These are phyloP conservation scores for Neopelma chrysocephalum DNA, from an alignment of 2,797 vertebrate species.

Conservation along the genomic window DNA sequence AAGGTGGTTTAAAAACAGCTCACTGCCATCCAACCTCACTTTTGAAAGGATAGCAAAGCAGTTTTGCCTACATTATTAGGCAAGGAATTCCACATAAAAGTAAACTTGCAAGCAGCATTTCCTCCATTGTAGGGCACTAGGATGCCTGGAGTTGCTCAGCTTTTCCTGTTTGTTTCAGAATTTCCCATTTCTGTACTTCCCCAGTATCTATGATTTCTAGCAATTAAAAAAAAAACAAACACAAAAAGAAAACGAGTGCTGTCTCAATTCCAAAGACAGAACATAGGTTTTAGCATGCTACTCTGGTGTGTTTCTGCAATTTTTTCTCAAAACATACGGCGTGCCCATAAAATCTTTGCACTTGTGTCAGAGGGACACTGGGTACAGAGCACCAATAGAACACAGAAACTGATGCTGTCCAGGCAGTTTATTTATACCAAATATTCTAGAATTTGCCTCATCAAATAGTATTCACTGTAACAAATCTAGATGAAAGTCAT, in stretches of 20 bases:
- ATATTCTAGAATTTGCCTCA: constrained; percentile 16
- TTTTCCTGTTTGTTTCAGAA: background rate
- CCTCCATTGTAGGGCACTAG: background rate
- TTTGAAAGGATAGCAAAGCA: background rate
- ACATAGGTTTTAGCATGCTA: background rate
- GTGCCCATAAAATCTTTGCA: background rate
- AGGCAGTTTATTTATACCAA: background rate
- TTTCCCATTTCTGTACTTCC: background rate
- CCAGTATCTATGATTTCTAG: background rate
- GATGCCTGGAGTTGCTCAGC: background rate
- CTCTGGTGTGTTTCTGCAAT: background rate
- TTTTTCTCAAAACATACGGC: background rate
- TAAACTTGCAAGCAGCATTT: background rate
- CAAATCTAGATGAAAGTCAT: background rate
- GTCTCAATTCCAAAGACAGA: background rate
- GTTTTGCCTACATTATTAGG: background rate
- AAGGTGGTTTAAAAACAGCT: background rate
- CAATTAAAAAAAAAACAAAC: background rate
- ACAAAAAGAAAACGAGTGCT: too few species aligned
- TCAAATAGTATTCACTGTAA: background rate
- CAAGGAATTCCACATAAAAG: background rate
- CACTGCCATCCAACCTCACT: background rate
- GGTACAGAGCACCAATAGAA: background rate
- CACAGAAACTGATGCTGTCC: background rate
- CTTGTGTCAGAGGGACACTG: background rate